Conservation (phyloP, 30 jellyfish, hydroid and myxozoan genomes). For the Aurelia aurita complex sp. Pacific region DNA sequence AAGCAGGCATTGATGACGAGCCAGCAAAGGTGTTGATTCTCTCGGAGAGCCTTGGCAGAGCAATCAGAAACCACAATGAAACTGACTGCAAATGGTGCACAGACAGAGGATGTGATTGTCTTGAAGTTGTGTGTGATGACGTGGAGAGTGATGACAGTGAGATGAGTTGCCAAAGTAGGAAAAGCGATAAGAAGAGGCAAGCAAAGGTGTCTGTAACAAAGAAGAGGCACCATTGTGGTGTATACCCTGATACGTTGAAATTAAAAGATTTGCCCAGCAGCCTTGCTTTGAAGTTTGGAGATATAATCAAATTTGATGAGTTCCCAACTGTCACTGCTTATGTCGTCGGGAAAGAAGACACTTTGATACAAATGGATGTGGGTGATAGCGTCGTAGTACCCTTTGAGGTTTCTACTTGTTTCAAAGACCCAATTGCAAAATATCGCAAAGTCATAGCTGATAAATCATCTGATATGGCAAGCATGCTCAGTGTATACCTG, state of each 20-base stretch:
- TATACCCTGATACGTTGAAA: conserved; percentile 29
- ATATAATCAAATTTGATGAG: conserved; percentile 51
- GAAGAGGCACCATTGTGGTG: conserved; percentile 32
- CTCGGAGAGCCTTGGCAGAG: conserved; percentile 21
- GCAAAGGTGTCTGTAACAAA: not conserved
- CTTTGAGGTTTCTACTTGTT: conserved; percentile 14
- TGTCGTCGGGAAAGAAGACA: conserved; percentile 24
- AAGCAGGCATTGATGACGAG: not conserved
- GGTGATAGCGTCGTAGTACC: conserved; percentile 44
- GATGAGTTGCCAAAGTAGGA: conserved; percentile 43
- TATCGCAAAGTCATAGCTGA: conserved; percentile 4
- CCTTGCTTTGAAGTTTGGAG: conserved; percentile 31
- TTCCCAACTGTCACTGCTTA: conserved; percentile 36
- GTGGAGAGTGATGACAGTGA: conserved; percentile 60
- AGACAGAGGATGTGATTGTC: conserved; percentile 50
- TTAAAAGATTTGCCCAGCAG: conserved; percentile 6
- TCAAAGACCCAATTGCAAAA: conserved; percentile 36
- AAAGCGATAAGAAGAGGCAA: conserved; percentile 17
- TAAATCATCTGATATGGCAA: conserved; percentile 16
- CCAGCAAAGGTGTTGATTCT: conserved; percentile 27
- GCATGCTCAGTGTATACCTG: conserved; percentile 15
- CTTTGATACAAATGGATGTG: conserved; percentile 2
- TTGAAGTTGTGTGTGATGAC: not conserved
- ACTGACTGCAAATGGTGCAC: conserved; percentile 55
- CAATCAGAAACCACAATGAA: conserved; percentile 30